Conservation (phyloP, 2,113 vertebrate genomes). For the Myocastor coypus region DNA sequence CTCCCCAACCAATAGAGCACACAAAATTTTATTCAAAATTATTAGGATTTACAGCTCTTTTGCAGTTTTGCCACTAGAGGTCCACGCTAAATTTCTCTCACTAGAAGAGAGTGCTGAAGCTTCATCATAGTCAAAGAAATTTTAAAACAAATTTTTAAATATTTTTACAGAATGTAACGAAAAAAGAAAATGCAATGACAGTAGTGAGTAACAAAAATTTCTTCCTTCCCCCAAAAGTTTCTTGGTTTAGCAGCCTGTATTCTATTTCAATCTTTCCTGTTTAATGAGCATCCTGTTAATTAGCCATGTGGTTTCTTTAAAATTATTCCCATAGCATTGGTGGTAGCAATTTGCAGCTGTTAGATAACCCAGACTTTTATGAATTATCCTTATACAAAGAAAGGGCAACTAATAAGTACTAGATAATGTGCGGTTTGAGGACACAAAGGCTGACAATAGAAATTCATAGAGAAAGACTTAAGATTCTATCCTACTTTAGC, state of each 20-base stretch:
- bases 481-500: slow-evolving; percentile 41
- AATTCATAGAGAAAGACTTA: slow-evolving; percentile 14
- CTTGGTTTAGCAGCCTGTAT: slow-evolving; percentile 62
- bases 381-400: slow-evolving; percentile 63
- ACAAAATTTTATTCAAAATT: background rate
- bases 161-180: slow-evolving; percentile 8
- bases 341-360: slow-evolving; percentile 64
- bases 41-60: background rate
- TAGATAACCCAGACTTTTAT: slow-evolving; percentile 54
- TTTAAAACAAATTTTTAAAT: slow-evolving; percentile 19
- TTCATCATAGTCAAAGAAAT: slow-evolving; percentile 12
- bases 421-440: background rate
- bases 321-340: slow-evolving; percentile 65
- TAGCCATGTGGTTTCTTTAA: slow-evolving; percentile 74
- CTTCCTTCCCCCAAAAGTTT: slow-evolving; percentile 41
- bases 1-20: background rate
- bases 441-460: slow-evolving; percentile 16
- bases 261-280: slow-evolving; percentile 56
- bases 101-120: background rate
- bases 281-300: slow-evolving; percentile 74
- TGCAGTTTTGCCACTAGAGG: background rate
- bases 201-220: background rate
- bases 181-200: slow-evolving; percentile 33
- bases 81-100: background rate
- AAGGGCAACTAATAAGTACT: slow-evolving; percentile 20